Evolutionary conservation across 1,140 invertebrate genomes (phyloP), one percentile per base, ranked within the genome.

Genomic region (Samia ricini): DNA sequence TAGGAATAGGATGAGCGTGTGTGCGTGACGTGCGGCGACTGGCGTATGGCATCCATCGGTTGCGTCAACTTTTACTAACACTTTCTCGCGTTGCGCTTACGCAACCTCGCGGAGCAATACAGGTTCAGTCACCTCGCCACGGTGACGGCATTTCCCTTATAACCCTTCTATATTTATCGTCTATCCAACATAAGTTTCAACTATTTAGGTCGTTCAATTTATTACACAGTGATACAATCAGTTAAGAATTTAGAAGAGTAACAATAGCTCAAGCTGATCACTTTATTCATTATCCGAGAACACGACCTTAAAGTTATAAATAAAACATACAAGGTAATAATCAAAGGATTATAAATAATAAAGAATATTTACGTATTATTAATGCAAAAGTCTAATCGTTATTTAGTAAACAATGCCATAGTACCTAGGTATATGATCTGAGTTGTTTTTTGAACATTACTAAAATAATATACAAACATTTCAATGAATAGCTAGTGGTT

Each of bases 41-140:
- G 71, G 60, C 64, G 72, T 79, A 75, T 83, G 85, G 83, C 84
- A 81, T 74, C 67, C 84, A 81, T 74, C 67, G 61, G 80, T 90
- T 88, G 85, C 85, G 83, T 90, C 87, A 88, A 90, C 87, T 90
- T 88, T 90, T 88, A 90, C 87, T 88, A 80, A 84, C 85, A 88
- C 87, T 89, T 89, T 89, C 87, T 84, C 87, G 81, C 63, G 61
- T 59, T 75, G 76, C 80, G 72, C 83, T 88, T 88, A 83, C 87
- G 84, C 85, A 88, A 88, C 82, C 65, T 61, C 64, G 29, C 60
- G 60, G 67, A 76, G 79, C 85, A 81, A 85, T 84, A 83, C 87
- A 86, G 81, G 84, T 86, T 86, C 79, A 81, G 63, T 79, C 73
- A 71, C 74, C 74, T 74, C 77, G 66, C 48, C 61, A 66, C 70